phyloP scores from a whole-genome alignment of 2,113 vertebrate genomes.

The Indicator indicator region DNA sequence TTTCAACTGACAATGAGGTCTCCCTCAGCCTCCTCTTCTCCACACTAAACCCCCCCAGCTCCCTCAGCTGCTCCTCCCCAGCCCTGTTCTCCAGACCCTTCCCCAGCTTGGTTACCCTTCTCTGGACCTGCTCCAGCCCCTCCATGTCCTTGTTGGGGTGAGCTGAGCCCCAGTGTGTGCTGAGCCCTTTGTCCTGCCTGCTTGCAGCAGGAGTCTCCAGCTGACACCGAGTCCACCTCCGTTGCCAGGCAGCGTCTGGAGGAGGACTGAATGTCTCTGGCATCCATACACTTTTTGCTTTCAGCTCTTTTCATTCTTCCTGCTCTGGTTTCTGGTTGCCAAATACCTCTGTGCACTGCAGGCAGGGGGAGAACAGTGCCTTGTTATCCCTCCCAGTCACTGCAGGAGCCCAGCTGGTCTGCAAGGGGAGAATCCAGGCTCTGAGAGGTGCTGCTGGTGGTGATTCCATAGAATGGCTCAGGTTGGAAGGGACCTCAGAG shows the following conservation, averaged over 20 bases:
- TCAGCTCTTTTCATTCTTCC: neutral
- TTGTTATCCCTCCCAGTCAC: neutral
- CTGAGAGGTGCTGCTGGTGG: neutral
- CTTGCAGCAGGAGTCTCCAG: neutral
- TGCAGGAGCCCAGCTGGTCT: neutral
- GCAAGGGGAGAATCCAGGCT: accelerated
- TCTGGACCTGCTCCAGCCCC: too few species aligned
- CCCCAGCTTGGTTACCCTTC: too few species aligned
- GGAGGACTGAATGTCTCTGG: slow-evolving; percentile 3
- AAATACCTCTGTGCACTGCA: neutral
- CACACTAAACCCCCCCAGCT: too few species aligned
- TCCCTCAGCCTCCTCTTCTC: too few species aligned
- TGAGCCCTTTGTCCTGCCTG: accelerated
- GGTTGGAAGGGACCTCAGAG: too few species aligned
- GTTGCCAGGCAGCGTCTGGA: slow-evolving; percentile 31
- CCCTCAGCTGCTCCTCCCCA: too few species aligned
- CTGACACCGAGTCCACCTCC: neutral
- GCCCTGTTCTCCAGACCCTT: too few species aligned
- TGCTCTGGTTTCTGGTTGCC: neutral
- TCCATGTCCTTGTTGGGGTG: too few species aligned
- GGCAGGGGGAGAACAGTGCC: accelerated
- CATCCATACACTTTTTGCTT: neutral
- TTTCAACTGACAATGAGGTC: too few species aligned
- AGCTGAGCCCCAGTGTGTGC: too few species aligned
- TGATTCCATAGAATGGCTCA: neutral